These are phyloP conservation scores for Maniola hyperantus DNA, from an alignment of 2,888 invertebrate genomes.

Conservation along the genomic window DNA sequence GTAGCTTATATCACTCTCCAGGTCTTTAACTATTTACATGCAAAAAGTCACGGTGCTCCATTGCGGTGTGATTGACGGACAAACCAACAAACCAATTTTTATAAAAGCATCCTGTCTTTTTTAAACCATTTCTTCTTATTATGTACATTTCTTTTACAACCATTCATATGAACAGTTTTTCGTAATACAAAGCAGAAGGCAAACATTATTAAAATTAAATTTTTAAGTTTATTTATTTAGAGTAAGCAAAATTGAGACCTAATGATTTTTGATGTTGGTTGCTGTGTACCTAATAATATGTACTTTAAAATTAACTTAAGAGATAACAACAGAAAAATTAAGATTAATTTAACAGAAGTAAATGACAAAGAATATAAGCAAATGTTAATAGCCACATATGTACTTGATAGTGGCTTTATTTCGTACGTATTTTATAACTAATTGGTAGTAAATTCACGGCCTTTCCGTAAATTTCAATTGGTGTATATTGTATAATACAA, in stretches of 20 bases:
- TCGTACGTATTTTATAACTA: neutral
- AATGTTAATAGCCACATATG: neutral
- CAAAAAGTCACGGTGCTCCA: too few relatives aligned
- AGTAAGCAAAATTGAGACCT: neutral
- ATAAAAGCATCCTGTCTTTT: neutral
- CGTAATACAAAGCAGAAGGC: neutral
- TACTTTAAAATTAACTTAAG: neutral
- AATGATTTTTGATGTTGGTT: neutral
- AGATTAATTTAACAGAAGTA: neutral
- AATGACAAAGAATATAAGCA: neutral
- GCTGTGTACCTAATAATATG: neutral
- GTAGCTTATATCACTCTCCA: too few relatives aligned
- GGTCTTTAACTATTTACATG: too few relatives aligned
- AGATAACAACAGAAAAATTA: neutral
- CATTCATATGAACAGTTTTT: neutral
- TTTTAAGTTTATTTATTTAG: neutral
- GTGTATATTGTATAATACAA: neutral
- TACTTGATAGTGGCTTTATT: too few relatives aligned
- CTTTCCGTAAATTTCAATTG: neutral
- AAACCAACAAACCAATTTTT: too few relatives aligned
- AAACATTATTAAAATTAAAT: neutral
- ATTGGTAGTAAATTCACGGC: neutral
- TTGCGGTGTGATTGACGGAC: too few relatives aligned
- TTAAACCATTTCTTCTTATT: neutral
- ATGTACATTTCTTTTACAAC: neutral